phyloP scores from a whole-genome alignment of 2,113 vertebrate genomes.

The Enhydra lutris region DNA sequence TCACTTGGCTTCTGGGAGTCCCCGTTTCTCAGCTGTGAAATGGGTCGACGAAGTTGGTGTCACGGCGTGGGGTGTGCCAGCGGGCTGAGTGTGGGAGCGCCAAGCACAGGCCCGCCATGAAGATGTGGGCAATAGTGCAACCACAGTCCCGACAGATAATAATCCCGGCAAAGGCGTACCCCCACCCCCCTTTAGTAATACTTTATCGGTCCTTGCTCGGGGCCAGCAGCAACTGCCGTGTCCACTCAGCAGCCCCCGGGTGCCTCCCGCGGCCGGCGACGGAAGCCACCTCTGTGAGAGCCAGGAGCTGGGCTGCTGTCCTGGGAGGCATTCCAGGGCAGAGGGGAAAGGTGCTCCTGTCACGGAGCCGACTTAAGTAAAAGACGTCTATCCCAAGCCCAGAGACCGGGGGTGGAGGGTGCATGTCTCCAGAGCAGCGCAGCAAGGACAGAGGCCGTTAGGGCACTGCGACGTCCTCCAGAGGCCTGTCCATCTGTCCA shows the following conservation, averaged over 20 bases:
- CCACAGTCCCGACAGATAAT: no score
- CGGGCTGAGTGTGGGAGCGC: fast-evolving
- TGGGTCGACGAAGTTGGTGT: neutral
- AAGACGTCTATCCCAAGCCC: fast-evolving
- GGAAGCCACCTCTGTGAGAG: fast-evolving
- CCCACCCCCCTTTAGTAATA: no score
- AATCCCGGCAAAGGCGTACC: no score
- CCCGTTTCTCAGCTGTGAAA: neutral
- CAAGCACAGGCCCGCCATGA: neutral
- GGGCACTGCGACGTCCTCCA: neutral
- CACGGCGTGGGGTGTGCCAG: fast-evolving
- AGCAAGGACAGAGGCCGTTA: fast-evolving
- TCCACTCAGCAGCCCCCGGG: no score
- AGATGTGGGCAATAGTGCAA: fast-evolving
- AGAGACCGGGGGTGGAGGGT: no score
- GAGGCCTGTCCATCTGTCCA: neutral
- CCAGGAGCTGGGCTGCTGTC: no score
- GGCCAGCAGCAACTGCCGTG: neutral
- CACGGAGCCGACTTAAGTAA: no score
- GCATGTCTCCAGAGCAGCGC: fast-evolving
- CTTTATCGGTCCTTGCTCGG: neutral
- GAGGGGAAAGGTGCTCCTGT: neutral
- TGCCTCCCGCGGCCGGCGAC: fast-evolving
- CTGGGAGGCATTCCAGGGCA: neutral
- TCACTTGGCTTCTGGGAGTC: no score